Evolutionary conservation across 2,113 vertebrate species (phyloP), one percentile per base, ranked within the genome.

Genomic region (Montifringilla adamsi): DNA sequence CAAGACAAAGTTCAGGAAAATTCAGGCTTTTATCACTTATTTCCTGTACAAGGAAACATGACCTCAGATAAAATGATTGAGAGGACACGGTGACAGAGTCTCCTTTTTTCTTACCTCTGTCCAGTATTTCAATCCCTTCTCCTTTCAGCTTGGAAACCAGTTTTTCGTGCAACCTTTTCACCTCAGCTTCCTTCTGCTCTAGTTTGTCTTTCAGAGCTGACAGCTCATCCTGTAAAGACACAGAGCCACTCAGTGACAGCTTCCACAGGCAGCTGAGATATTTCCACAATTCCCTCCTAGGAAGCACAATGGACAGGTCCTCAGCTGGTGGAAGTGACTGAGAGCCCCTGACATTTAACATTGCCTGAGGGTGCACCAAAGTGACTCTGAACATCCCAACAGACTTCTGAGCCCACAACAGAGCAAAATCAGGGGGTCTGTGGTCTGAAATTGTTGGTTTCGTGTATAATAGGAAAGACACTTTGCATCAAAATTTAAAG

Each of bases 161-260:
- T 80, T 99, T 99, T 43, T 99, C 98, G 19, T 99, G 98, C n/a
- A 99, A 69, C 49, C 97, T 98, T 94, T 98, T 98, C 66, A 99
- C 98, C 87, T 99, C 99, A 0, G 96, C 95, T 79, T 99, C 99
- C 93, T 98, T 99, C 94, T 98, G 98, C 94, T 99, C 99, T 83
- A 99, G 97, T 85, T 99, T 98, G 87, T 98, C 98, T 97, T 98
- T 99, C 96, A 99, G 96, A 64, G 97, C 93, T 49, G 95, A 90
- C n/a, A 99, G 95, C 77, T 99, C 99, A 82, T 99, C 99, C 99
- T 99, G 97, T 9, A 68, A 89, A 93, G 87, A 89, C 22, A 91
- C 6, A 92, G 23, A 72, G 55, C 28, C 60, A 75, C 66, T 92
- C 68, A 87, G 66, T 63, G 68, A 75, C 70, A 84, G 58, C 60